These are phyloP conservation scores for Sorex fumeus DNA, from an alignment of 2,113 vertebrate species.

Conservation along the genomic window DNA sequence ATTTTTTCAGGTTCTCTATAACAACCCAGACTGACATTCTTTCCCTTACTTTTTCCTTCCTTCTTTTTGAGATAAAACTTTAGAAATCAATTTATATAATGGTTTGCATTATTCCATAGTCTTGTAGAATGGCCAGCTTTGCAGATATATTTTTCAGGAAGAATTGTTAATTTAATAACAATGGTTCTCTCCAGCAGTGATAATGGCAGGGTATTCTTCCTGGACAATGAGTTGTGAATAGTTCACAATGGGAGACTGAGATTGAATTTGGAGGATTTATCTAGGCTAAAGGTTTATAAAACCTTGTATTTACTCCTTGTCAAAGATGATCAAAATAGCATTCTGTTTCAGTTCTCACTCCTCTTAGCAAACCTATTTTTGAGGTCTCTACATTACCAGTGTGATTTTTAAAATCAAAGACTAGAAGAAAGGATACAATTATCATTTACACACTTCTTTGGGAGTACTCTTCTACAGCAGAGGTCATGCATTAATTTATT, in stretches of 20 bases:
- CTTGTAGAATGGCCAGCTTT: conserved; percentile 52
- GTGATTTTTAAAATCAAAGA: conserved; percentile 57
- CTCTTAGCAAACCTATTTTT: conserved; percentile 41
- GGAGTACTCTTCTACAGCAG: not conserved
- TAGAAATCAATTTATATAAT: conserved; percentile 65
- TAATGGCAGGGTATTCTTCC: conserved; percentile 55
- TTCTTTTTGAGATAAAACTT: conserved; percentile 66
- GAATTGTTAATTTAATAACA: conserved; percentile 70
- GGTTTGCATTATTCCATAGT: conserved; percentile 2
- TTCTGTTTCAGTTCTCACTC: conserved; percentile 63
- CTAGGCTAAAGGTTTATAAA: conserved; percentile 52
- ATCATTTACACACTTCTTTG: conserved; percentile 50
- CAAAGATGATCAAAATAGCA: conserved; percentile 50
- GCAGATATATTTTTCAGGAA: conserved; percentile 48
- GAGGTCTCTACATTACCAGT: conserved; percentile 9
- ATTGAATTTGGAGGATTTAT: conserved; percentile 53
- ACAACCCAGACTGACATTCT: not conserved
- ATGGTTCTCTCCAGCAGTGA: conserved; percentile 60
- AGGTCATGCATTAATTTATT: conserved; percentile 57
- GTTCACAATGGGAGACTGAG: conserved; percentile 44
- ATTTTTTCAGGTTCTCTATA: conserved; percentile 44
- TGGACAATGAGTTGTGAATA: conserved; percentile 62
- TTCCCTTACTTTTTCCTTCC: conserved; percentile 1
- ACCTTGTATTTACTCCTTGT: conserved; percentile 45
- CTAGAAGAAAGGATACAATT: conserved; percentile 38